Conservation (phyloP, 2,113 vertebrate genomes). For the Gadus chalcogrammus region DNA sequence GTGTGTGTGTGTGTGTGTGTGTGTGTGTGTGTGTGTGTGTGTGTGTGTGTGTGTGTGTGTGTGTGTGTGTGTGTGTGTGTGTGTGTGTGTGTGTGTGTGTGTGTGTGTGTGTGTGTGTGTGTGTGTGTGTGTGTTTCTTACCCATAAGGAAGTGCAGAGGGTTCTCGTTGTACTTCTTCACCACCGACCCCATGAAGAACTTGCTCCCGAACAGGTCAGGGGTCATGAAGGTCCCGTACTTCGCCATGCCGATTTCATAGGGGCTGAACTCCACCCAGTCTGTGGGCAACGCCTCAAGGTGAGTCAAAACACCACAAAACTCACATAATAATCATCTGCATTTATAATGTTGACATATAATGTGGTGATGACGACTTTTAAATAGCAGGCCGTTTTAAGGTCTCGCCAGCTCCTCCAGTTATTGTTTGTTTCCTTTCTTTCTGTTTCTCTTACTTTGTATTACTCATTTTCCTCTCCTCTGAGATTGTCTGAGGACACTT, state of each 20-base stretch:
- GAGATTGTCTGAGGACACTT: no score
- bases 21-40: slow-evolving; percentile 5
- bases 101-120: background rate
- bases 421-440: no score
- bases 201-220: slow-evolving; percentile 96
- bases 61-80: slow-evolving; percentile 15
- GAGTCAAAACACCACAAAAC: background rate
- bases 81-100: background rate
- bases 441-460: no score
- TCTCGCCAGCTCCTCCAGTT: no score
- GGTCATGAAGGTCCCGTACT: slow-evolving; percentile 97
- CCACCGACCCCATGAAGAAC: slow-evolving; percentile 95
- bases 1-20: slow-evolving; percentile 6
- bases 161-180: slow-evolving; percentile 91
- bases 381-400: no score
- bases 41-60: background rate
- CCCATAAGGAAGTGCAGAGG: slow-evolving; percentile 98
- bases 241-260: slow-evolving; percentile 97
- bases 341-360: background rate
- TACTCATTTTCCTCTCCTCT: no score
- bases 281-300: slow-evolving; percentile 53
- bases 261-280: slow-evolving; percentile 99
- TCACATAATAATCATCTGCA: background rate
- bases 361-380: no score
- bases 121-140: slow-evolving; percentile 60